Evolutionary conservation across 2,797 vertebrate genomes (phyloP).

Genomic region (Mormyrus proboscirostris): DNA sequence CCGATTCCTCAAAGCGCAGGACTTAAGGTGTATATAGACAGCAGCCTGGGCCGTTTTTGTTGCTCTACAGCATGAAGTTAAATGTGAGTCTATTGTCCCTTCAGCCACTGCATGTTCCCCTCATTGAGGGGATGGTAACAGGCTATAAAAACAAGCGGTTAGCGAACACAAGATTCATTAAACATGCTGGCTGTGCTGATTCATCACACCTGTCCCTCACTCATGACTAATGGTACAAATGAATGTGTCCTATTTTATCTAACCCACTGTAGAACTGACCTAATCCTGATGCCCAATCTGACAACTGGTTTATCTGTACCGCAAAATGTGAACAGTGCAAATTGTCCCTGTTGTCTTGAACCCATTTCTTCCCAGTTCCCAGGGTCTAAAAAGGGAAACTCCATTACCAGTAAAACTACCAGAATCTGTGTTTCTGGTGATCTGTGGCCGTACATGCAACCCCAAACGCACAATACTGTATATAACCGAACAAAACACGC

Average conservation of each 20-base stretch:
- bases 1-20: background rate
- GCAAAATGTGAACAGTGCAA: background rate
- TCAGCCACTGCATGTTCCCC: background rate
- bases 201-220: background rate
- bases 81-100: background rate
- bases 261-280: background rate
- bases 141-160: background rate
- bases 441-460: background rate
- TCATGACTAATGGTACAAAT: conserved; percentile 10
- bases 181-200: background rate
- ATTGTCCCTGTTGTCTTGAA: background rate
- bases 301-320: background rate
- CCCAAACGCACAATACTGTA: background rate
- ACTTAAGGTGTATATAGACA: background rate
- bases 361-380: background rate
- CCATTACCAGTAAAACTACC: background rate
- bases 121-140: background rate
- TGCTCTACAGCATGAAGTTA: background rate
- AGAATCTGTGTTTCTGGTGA: background rate
- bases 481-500: background rate
- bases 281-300: background rate
- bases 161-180: background rate
- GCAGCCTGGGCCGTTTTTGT: background rate
- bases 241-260: background rate
- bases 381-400: background rate